Conservation (phyloP, 2,797 vertebrate genomes). For the Acridotheres tristis region DNA sequence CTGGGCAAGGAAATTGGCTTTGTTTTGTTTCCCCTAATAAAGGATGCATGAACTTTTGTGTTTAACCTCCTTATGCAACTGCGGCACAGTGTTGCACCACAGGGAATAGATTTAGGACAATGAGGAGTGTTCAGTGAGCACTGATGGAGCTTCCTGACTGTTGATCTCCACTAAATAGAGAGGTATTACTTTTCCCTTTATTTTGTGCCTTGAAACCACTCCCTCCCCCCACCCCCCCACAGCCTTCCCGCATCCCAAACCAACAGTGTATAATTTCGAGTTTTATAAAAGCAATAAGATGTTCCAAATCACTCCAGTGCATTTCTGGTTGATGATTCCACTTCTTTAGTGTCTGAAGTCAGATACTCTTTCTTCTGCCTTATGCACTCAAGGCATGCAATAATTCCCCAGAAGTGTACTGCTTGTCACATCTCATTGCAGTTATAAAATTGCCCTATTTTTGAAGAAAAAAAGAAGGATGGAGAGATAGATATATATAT, state of each 20-base stretch:
- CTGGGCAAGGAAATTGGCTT: constrained; percentile 6
- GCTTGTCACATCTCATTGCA: constrained; percentile 66
- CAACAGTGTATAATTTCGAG: constrained; percentile 55
- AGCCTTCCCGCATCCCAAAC: neutral
- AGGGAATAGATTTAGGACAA: constrained; percentile 55
- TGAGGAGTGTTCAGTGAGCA: constrained; percentile 46
- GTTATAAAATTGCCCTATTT: constrained; percentile 73
- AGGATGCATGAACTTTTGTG: constrained; percentile 68
- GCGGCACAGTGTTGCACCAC: constrained; percentile 59
- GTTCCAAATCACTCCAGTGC: constrained; percentile 69
- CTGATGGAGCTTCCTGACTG: constrained; percentile 39
- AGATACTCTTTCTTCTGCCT: constrained; percentile 73
- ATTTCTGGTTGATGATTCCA: constrained; percentile 73
- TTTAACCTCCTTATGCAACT: constrained; percentile 59
- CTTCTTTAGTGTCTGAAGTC: constrained; percentile 76
- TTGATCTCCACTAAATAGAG: constrained; percentile 56
- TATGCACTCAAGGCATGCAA: constrained; percentile 77
- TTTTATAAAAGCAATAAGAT: constrained; percentile 80
- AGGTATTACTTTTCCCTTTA: constrained; percentile 66
- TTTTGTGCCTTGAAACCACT: constrained; percentile 59
- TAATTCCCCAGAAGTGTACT: constrained; percentile 72
- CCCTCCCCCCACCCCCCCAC: too few species aligned
- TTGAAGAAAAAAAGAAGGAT: constrained; percentile 40
- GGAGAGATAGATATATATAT: neutral
- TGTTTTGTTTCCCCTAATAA: constrained; percentile 20